Base-by-base conservation (phyloP, 2,797 vertebrate genomes). In the Ceryle rudis region DNA sequence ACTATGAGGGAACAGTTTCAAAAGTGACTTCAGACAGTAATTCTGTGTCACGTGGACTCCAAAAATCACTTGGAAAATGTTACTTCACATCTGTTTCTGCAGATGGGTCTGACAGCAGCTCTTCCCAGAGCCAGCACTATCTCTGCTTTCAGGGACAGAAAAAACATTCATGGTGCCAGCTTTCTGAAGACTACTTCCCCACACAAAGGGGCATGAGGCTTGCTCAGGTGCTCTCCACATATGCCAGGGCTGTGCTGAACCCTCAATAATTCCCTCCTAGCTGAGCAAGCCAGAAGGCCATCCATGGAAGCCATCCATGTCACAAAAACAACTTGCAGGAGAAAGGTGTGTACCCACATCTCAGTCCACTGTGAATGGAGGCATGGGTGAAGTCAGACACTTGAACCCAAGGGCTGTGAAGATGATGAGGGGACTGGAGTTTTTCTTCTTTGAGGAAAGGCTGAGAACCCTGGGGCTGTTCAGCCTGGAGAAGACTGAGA, bases 1-100 rank as follows among this genome's bases (percentile, higher is more conserved):
- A 90, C 39, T 55, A 58, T 9, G n/a, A 93, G 61, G 49, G 69
- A 94, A 52, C 52, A 54, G 69, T 95, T 94, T 95, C 80, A 94
- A 67, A 91, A 91, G 65, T 81, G 61, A 93, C 81, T 95, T 94
- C 87, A 88, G 87, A 81, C 90, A 61, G 75, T 91, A 93, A 86
- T 78, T 93, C 79, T 67, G 65, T 91, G 72, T 83, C 75, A 71
- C 41, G 42, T 46, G 60, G 69, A 77, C 79, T 94, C 33, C 57
- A 88, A 71, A 41, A 93, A 67, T 78, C 72, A 35, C 57, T 91
- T 78, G 91, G 87, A 95, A 95, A 91, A 91, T 86, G 75, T 95
- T 86, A 44, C 90, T 95, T 83, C 82, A 93, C 49, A 81, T 78
- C 71, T 88, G 6, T 28, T 90, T 52, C 84, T 57, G 39, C 57